Conservation (phyloP, 2,113 vertebrate genomes). For the Sorex araneus region DNA sequence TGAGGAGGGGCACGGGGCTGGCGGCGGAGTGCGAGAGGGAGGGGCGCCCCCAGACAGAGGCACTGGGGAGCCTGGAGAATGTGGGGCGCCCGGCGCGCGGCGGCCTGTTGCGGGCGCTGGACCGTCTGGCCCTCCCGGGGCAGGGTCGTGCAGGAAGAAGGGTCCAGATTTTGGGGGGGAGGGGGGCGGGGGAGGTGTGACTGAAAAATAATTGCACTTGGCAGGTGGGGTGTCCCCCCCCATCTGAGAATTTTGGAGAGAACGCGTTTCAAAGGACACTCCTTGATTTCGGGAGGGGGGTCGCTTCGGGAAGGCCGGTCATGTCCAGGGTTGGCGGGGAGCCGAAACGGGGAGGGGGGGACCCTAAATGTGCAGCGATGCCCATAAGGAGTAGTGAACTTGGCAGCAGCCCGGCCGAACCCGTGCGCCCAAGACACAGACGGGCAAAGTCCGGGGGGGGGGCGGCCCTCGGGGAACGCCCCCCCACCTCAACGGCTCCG, state of each 20-base stretch:
- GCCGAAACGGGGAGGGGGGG: not conserved
- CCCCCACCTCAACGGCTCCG: slow-evolving; percentile 49
- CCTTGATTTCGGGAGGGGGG: not conserved
- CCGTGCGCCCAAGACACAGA: no score
- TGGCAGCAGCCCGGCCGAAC: slow-evolving; percentile 37
- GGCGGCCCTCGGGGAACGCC: no score
- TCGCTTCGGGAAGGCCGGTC: no score
- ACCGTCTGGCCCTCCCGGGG: no score
- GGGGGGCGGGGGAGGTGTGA: slow-evolving; percentile 9
- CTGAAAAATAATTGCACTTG: slow-evolving; percentile 19
- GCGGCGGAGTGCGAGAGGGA: slow-evolving; percentile 42
- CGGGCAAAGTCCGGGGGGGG: no score
- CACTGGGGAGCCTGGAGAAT: not conserved
- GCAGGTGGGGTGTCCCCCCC: not conserved
- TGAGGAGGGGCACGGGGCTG: slow-evolving; percentile 27
- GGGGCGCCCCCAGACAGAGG: not conserved
- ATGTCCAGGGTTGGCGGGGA: no score
- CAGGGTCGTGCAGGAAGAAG: not conserved
- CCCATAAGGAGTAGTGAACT: slow-evolving; percentile 50
- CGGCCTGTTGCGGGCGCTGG: no score
- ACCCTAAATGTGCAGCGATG: not conserved
- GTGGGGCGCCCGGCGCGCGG: not conserved
- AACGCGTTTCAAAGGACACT: not conserved
- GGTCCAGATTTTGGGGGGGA: not conserved
- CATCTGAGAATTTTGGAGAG: slow-evolving; percentile 31